phyloP scores from a whole-genome alignment of 92 coral and sea anemone genomes.

The Siderastrea siderea region DNA sequence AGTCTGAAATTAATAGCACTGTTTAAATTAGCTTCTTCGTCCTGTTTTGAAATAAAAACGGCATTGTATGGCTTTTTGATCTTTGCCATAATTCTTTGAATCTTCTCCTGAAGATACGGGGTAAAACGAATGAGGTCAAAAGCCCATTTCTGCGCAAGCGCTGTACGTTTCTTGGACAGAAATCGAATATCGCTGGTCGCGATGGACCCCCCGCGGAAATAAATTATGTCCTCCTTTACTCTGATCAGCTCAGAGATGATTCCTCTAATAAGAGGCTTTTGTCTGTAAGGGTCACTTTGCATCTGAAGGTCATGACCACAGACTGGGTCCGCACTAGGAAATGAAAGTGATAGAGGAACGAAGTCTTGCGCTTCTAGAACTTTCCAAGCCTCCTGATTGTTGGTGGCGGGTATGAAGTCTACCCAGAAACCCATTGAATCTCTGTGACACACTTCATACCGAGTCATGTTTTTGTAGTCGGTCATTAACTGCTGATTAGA shows the following conservation, averaged over 20 bases:
- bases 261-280: constrained; percentile 74
- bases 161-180: constrained; percentile 75
- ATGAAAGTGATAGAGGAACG: constrained; percentile 32
- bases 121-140: constrained; percentile 72
- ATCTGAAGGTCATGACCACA: constrained; percentile 79
- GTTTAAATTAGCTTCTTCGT: constrained; percentile 39
- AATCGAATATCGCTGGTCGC: constrained; percentile 78
- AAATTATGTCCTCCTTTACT: constrained; percentile 71
- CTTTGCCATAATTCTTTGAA: constrained; percentile 45
- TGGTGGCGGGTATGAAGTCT: constrained; percentile 82
- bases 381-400: constrained; percentile 77
- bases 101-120: constrained; percentile 64
- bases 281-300: constrained; percentile 36
- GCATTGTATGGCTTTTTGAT: constrained; percentile 82
- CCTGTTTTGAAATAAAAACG: constrained; percentile 51
- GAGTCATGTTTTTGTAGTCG: constrained; percentile 50
- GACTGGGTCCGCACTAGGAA: constrained; percentile 42
- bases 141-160: constrained; percentile 75
- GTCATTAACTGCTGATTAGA: constrained; percentile 61
- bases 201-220: constrained; percentile 80
- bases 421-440: constrained; percentile 81
- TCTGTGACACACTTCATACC: constrained; percentile 80
- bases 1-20: constrained; percentile 72
- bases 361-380: constrained; percentile 78
- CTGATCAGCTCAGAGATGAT: constrained; percentile 72